A percentile compares a stretch with the other conserved stretches of the same genome.
Conservation (phyloP, 2,888 invertebrate species). For the Teleiodes luculella region DNA sequence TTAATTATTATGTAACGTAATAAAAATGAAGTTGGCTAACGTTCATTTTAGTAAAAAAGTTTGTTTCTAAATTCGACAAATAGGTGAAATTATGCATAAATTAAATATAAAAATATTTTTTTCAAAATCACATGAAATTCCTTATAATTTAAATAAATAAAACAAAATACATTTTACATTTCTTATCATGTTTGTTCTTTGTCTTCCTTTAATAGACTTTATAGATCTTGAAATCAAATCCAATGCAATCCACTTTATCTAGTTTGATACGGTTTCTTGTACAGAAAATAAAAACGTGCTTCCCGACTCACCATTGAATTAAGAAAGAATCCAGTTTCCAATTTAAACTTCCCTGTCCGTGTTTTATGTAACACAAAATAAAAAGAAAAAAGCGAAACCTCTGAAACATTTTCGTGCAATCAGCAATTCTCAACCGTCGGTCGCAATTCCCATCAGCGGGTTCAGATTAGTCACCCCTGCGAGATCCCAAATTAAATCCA, state of each 20-base stretch:
- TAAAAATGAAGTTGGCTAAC: too few species aligned
- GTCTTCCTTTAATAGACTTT: too few species aligned
- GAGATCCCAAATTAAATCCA: slow-evolving; percentile 74
- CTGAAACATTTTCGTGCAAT: slow-evolving; percentile 25
- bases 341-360: slow-evolving; percentile 22
- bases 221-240: too few species aligned
- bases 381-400: slow-evolving; percentile 30
- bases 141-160: too few species aligned
- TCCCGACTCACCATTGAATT: slow-evolving; percentile 15
- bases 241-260: not conserved
- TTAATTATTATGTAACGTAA: too few species aligned
- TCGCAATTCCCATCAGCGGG: slow-evolving; percentile 35
- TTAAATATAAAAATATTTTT: too few species aligned
- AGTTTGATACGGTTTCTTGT: slow-evolving; percentile 1
- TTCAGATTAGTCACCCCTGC: slow-evolving; percentile 58
- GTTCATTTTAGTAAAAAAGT: too few species aligned
- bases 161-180: too few species aligned
- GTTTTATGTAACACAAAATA: slow-evolving; percentile 16
- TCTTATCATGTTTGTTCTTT: too few species aligned
- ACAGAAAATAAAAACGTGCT: not conserved
- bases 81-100: too few species aligned
- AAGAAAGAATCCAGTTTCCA: slow-evolving; percentile 20
- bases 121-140: too few species aligned
- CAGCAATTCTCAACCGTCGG: slow-evolving; percentile 46
- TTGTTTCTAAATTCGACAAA: too few species aligned